Conservation (phyloP, 2,888 invertebrate genomes). For the Dermolepida albohirtum region DNA sequence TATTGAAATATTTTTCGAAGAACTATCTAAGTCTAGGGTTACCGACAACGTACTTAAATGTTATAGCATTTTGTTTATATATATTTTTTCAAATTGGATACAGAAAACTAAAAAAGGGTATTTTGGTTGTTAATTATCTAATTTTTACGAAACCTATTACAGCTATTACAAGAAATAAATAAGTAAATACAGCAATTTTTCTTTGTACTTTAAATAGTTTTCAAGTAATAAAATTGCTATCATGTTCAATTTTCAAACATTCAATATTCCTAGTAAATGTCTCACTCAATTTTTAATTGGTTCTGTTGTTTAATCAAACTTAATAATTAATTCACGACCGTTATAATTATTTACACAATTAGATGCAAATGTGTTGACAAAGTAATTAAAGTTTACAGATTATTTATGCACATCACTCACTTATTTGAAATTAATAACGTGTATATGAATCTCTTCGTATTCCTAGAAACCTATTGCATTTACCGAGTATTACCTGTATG, state of each 20-base stretch:
- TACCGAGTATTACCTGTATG: constrained; percentile 15
- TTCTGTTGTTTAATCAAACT: neutral
- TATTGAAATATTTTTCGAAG: no score
- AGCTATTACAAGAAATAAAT: no score
- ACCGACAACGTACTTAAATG: no score
- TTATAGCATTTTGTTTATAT: no score
- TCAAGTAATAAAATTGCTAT: no score
- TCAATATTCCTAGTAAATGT: neutral
- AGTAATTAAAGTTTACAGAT: constrained; percentile 8
- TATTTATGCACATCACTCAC: constrained; percentile 11
- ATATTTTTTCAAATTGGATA: no score
- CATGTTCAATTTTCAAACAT: neutral
- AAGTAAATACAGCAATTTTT: no score
- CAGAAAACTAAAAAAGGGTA: no score
- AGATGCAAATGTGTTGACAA: constrained; percentile 3
- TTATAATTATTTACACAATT: neutral
- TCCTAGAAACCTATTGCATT: constrained; percentile 23
- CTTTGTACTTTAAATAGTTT: no score
- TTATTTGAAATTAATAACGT: constrained; percentile 1
- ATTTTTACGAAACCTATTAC: no score
- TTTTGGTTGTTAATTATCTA: no score
- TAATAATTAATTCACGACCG: constrained; percentile 10
- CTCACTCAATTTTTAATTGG: constrained; percentile 2
- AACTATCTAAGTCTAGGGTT: no score
- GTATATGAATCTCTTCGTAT: constrained; percentile 20